phyloP scores from a whole-genome alignment of 2,797 vertebrate species.

The Sebastes glaucus region DNA sequence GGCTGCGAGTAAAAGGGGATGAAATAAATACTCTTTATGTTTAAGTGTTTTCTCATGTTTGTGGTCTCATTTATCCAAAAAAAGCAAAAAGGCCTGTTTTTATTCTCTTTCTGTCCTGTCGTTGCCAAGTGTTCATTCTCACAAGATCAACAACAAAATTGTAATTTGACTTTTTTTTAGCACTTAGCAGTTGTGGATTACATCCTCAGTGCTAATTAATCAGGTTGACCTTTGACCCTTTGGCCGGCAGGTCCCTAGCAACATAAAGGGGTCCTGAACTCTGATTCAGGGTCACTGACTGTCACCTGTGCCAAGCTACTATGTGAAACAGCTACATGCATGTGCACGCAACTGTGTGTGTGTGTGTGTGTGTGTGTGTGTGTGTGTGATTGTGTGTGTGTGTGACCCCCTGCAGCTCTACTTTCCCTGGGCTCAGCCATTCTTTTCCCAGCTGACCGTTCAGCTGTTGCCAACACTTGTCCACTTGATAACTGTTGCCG shows the following conservation, averaged over 20 bases:
- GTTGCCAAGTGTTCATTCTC: neutral
- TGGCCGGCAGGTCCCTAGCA: neutral
- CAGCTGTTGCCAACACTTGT: constrained; percentile 83
- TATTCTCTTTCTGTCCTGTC: neutral
- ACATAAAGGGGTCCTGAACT: constrained; percentile 33
- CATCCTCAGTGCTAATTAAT: constrained; percentile 9
- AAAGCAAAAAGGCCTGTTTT: neutral
- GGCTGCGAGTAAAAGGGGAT: neutral
- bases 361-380: constrained; percentile 16
- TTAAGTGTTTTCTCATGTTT: neutral
- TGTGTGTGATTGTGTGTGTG: constrained; percentile 25
- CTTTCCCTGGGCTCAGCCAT: constrained; percentile 81
- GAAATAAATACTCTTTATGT: neutral
- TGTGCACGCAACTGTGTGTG: constrained; percentile 3
- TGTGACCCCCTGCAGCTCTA: constrained; percentile 59
- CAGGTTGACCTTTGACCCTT: constrained; percentile 27
- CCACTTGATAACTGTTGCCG: constrained; percentile 68
- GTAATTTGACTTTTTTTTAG: neutral
- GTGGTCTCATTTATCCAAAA: neutral
- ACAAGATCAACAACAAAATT: constrained; percentile 1
- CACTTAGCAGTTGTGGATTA: neutral
- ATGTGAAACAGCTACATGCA: constrained; percentile 35
- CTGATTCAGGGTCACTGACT: constrained; percentile 43
- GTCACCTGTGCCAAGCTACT: constrained; percentile 60
- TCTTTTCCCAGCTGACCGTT: constrained; percentile 78